Percentiles rank a stretch among this genome's conserved stretches.
These are phyloP conservation scores for Malurus alboscapulatus DNA, from an alignment of 2,113 vertebrate genomes.

Conservation along the genomic window DNA sequence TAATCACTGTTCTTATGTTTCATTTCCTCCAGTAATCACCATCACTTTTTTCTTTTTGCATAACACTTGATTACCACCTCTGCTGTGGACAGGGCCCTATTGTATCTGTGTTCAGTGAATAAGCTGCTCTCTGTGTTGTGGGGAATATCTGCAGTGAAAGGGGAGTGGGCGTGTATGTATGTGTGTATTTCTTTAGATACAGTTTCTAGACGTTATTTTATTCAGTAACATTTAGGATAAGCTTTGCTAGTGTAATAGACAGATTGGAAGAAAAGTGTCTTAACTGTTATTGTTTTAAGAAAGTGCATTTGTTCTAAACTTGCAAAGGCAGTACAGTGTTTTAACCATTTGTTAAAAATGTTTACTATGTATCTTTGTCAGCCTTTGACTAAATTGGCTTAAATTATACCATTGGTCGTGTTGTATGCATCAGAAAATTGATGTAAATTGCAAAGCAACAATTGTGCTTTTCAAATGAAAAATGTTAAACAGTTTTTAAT, in stretches of 20 bases:
- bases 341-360: not conserved
- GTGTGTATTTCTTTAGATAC: not conserved
- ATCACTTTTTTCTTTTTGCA: not conserved
- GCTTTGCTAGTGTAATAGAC: not conserved
- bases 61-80: not conserved
- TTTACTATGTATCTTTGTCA: not conserved
- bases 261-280: not conserved
- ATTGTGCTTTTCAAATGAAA: not conserved
- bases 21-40: not conserved
- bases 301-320: not conserved
- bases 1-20: not conserved
- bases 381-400: not conserved
- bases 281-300: not conserved
- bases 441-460: not conserved
- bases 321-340: not conserved
- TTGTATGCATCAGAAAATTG: not conserved
- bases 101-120: not conserved
- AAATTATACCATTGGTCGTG: not conserved
- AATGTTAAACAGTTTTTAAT: not conserved
- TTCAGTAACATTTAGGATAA: not conserved
- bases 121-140: accelerated
- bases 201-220: not conserved
- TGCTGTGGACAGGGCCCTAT: not conserved
- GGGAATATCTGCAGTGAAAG: not conserved
- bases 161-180: too few relatives aligned